Evolutionary conservation across 2,113 vertebrate species (phyloP).

Genomic region (Antechinus flavipes): DNA sequence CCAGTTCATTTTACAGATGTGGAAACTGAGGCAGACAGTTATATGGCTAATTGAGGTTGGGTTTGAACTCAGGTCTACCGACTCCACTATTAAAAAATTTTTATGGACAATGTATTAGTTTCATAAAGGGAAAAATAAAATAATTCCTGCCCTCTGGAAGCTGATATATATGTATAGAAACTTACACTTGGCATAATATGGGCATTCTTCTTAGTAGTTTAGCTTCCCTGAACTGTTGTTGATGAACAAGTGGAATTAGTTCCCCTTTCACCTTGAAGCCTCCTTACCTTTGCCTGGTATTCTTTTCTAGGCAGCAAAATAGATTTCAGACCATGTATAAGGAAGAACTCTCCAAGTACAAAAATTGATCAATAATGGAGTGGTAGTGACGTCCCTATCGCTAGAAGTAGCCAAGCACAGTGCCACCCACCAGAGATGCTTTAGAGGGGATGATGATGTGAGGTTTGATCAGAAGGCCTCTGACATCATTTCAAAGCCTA

Average conservation of each 20-base stretch:
- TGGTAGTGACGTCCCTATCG: not conserved
- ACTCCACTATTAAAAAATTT: not conserved
- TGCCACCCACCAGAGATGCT: not conserved
- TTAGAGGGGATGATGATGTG: not conserved
- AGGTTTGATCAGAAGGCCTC: not conserved
- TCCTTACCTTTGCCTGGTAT: not conserved
- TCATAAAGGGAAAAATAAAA: not conserved
- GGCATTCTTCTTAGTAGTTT: not conserved
- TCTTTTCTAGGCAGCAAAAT: not conserved
- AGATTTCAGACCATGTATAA: not conserved
- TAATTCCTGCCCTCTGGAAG: not conserved
- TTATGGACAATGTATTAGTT: not conserved
- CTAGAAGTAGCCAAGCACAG: not conserved
- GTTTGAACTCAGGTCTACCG: not conserved
- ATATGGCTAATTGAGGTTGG: not conserved
- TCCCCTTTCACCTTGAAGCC: not conserved
- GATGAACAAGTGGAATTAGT: not conserved
- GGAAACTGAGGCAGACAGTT: not conserved
- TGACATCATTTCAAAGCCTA: not conserved
- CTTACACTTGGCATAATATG: not conserved
- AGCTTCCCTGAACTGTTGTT: accelerated
- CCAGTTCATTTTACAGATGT: not conserved
- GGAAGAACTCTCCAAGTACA: not conserved
- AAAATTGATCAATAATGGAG: not conserved
- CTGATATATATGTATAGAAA: not conserved